Percentiles rank a stretch among this genome's conserved stretches.
Evolutionary conservation across 2,113 vertebrate species (phyloP).

Genomic region (Scophthalmus maximus): DNA sequence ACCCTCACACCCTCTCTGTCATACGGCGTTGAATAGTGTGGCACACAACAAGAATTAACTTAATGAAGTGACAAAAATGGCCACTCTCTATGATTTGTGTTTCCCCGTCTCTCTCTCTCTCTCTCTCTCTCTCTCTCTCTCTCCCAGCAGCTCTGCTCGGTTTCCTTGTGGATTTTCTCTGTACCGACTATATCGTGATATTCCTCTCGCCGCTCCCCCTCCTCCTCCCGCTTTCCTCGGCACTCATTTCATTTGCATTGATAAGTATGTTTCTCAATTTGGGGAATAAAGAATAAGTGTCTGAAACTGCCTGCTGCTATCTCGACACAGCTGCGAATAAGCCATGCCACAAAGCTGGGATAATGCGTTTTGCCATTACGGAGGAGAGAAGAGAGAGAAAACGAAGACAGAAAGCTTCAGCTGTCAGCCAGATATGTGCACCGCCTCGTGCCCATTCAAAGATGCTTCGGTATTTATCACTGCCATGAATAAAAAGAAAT

Average conservation of each 20-base stretch:
- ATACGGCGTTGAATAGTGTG: slow-evolving; percentile 26
- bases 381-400: slow-evolving; percentile 34
- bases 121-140: no score
- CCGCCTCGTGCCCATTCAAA: slow-evolving; percentile 50
- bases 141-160: slow-evolving; percentile 11
- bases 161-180: slow-evolving; percentile 30
- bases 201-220: slow-evolving; percentile 3
- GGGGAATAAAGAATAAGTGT: slow-evolving; percentile 67
- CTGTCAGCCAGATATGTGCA: slow-evolving; percentile 56
- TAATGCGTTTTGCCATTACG: slow-evolving; percentile 71
- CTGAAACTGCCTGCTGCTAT: slow-evolving; percentile 70
- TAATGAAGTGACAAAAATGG: slow-evolving; percentile 59
- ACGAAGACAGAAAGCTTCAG: slow-evolving; percentile 50
- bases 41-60: slow-evolving; percentile 49
- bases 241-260: slow-evolving; percentile 71
- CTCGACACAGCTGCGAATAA: slow-evolving; percentile 67
- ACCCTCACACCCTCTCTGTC: slow-evolving; percentile 55
- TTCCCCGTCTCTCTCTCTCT: slow-evolving; percentile 6
- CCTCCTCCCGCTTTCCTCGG: background rate
- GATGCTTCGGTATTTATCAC: slow-evolving; percentile 42
- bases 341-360: slow-evolving; percentile 60
- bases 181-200: background rate
- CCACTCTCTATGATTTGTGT: slow-evolving; percentile 22
- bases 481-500: slow-evolving; percentile 53
- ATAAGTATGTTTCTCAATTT: slow-evolving; percentile 78